Evolutionary conservation across 1,140 invertebrate genomes (phyloP).

Genomic region (Drosophila melanogaster): Release_6_plus_ISO1_MT NT_037436.4:11664001-11664500

Average conservation of each 20-base stretch:
- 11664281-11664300: constrained; percentile 72
- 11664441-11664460: constrained; percentile 70
- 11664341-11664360: constrained; percentile 34
- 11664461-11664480: constrained; percentile 38
- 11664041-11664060: constrained; percentile 13
- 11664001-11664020: background rate
- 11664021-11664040: constrained; percentile 9
- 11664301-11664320: constrained; percentile 76
- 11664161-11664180: constrained; percentile 66
- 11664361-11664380: constrained; percentile 46
- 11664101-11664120: constrained; percentile 14
- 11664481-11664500: constrained; percentile 15
- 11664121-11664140: constrained; percentile 20
- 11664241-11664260: constrained; percentile 13
- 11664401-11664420: constrained; percentile 60
- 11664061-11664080: constrained; percentile 2
- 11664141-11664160: constrained; percentile 29
- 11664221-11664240: constrained; percentile 21
- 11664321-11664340: constrained; percentile 61
- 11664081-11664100: constrained; percentile 15
- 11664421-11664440: constrained; percentile 59
- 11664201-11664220: constrained; percentile 68
- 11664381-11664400: constrained; percentile 6
- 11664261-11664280: constrained; percentile 40
- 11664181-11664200: constrained; percentile 80